Base-by-base conservation (phyloP, 2,113 vertebrate genomes). In the Tragelaphus scriptus region DNA sequence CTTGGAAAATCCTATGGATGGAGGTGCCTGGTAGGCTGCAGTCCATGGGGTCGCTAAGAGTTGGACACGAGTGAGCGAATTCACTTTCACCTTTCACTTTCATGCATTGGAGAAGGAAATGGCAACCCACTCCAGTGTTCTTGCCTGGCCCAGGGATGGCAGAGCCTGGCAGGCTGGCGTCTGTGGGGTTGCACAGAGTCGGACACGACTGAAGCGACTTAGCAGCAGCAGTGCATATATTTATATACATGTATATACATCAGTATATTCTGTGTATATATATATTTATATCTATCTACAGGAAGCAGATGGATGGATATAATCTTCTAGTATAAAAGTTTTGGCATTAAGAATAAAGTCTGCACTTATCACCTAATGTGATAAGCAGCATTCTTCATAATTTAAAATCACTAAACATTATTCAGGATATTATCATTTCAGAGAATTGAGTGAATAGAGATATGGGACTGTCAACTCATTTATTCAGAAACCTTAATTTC, bases 401-500 rank as follows among this genome's bases (percentile, higher is more conserved):
- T 63, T 77, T 68, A 25, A 36, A 93, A 81, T 86, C 8, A 65
- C 19, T 65, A 77, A 77, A 23, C 15, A 59, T 15, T 85, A 80
- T 85, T 44, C n/a, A 75, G 30, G 2, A 51, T 85, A 47, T 55
- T 68, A 49, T 77, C 16, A 86, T 95, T 82, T 75, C 85, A 92
- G 49, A 59, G 32, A 92, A 82, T 23, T 65, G 55, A 81, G n/a
- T 56, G 36, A 21, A 88, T 16, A 93, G 92, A 95, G 32, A 40
- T 61, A 88, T 55, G 9, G 89, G 56, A 11, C 2, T 56, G 49
- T 65, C 79, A 63, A 47, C 9, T 94, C 13, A 58, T 97, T 91
- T 93, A 58, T 93, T 94, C 19, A 65, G 53, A 95, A 65, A 91
- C 7, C 2, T 90, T 84, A 92, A 94, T 95, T 95, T 95, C 47